phyloP scores from a whole-genome alignment of 1,140 invertebrate species.

The Archegozetes longisetosus region DNA sequence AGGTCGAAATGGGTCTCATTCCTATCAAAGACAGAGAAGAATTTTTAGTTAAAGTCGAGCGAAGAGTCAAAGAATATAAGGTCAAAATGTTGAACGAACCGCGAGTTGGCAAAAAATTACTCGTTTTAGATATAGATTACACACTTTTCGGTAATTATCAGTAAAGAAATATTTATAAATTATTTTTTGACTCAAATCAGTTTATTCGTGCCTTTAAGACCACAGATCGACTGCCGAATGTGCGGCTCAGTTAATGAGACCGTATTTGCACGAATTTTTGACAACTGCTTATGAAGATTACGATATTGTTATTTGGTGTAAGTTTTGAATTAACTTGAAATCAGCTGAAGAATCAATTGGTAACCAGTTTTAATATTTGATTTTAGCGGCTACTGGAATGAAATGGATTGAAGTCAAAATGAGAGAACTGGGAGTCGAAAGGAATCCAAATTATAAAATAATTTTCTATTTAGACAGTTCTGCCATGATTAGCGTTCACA shows the following conservation, averaged over 20 bases:
- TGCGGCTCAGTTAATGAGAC: constrained; percentile 79
- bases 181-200: constrained; percentile 1
- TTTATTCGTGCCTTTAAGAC: constrained; percentile 40
- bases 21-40: constrained; percentile 60
- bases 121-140: constrained; percentile 94
- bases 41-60: constrained; percentile 46
- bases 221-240: constrained; percentile 77
- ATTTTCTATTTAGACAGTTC: constrained; percentile 74
- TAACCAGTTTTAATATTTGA: neutral
- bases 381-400: constrained; percentile 86
- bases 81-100: constrained; percentile 64
- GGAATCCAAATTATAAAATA: constrained; percentile 74
- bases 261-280: constrained; percentile 86
- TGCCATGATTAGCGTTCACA: constrained; percentile 88
- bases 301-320: constrained; percentile 42
- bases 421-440: constrained; percentile 68
- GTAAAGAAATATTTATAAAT: too few species aligned
- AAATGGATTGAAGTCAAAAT: constrained; percentile 98
- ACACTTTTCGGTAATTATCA: constrained; percentile 44
- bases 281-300: constrained; percentile 64
- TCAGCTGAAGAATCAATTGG: neutral
- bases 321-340: constrained; percentile 21
- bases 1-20: constrained; percentile 39
- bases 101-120: constrained; percentile 56
- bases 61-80: constrained; percentile 66